phyloP scores from a whole-genome alignment of 23 tunicate genomes.

The Corella eumyota region DNA sequence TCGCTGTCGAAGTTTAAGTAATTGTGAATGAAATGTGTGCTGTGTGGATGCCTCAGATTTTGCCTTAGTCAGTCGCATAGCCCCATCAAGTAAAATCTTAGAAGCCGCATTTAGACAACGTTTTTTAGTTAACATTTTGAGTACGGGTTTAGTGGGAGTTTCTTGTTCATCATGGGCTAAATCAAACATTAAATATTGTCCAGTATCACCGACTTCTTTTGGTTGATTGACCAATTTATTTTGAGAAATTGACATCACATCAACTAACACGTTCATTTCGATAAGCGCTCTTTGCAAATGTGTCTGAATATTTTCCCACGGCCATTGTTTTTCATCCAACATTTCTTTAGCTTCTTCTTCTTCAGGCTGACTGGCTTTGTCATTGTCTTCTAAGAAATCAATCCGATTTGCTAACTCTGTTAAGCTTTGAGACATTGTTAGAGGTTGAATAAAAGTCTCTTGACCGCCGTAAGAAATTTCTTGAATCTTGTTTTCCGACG shows the following conservation, averaged over 20 bases:
- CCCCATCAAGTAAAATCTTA: conserved; percentile 52
- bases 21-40: conserved; percentile 42
- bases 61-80: conserved; percentile 35
- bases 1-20: conserved; percentile 55
- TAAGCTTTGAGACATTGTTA: conserved; percentile 71
- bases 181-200: conserved; percentile 76
- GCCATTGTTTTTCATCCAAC: conserved; percentile 13
- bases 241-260: conserved; percentile 77
- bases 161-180: conserved; percentile 39
- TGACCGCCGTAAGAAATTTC: conserved; percentile 79
- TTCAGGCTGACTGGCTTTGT: conserved; percentile 10
- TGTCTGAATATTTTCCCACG: conserved; percentile 61
- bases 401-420: conserved; percentile 75
- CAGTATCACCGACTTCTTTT: conserved; percentile 26
- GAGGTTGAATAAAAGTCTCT: conserved; percentile 69
- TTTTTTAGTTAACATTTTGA: conserved; percentile 69
- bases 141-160: conserved; percentile 12
- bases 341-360: conserved; percentile 19
- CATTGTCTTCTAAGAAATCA: conserved; percentile 62
- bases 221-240: conserved; percentile 27
- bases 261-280: conserved; percentile 84
- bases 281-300: conserved; percentile 57
- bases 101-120: conserved; percentile 51
- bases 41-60: conserved; percentile 15
- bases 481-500: conserved; percentile 68